phyloP scores from a whole-genome alignment of 1,140 invertebrate species.

The Ephestia elutella region DNA sequence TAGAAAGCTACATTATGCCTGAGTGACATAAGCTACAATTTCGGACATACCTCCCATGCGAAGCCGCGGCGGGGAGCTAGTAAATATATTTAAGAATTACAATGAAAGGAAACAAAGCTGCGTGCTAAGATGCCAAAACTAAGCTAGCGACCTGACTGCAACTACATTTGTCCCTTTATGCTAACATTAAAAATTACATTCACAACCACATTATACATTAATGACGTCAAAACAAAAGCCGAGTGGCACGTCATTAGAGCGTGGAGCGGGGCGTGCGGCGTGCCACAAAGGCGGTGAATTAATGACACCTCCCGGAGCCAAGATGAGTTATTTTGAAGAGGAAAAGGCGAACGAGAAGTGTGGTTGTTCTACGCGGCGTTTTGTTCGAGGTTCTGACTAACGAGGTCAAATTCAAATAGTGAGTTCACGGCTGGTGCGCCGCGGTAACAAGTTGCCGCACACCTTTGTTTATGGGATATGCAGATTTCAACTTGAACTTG shows the following conservation, averaged over 20 bases:
- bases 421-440: slow-evolving; percentile 44
- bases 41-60: no score
- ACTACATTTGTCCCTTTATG: slow-evolving; percentile 26
- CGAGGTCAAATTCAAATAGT: slow-evolving; percentile 73
- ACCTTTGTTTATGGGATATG: slow-evolving; percentile 13
- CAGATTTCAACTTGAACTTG: not conserved
- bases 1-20: no score
- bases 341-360: slow-evolving; percentile 70
- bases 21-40: no score
- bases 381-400: slow-evolving; percentile 71
- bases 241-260: slow-evolving; percentile 53
- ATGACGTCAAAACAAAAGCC: slow-evolving; percentile 62
- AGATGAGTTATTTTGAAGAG: slow-evolving; percentile 73
- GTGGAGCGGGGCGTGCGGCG: slow-evolving; percentile 33
- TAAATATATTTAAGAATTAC: no score
- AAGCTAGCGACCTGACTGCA: slow-evolving; percentile 20
- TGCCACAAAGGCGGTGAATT: slow-evolving; percentile 51
- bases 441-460: slow-evolving; percentile 50
- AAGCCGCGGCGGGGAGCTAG: no score
- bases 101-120: no score
- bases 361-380: slow-evolving; percentile 66
- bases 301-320: slow-evolving; percentile 71
- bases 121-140: no score
- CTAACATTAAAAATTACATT: not conserved
- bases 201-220: slow-evolving; percentile 34